Conservation (phyloP, 2,113 vertebrate species). For the Carlito syrichta region DNA sequence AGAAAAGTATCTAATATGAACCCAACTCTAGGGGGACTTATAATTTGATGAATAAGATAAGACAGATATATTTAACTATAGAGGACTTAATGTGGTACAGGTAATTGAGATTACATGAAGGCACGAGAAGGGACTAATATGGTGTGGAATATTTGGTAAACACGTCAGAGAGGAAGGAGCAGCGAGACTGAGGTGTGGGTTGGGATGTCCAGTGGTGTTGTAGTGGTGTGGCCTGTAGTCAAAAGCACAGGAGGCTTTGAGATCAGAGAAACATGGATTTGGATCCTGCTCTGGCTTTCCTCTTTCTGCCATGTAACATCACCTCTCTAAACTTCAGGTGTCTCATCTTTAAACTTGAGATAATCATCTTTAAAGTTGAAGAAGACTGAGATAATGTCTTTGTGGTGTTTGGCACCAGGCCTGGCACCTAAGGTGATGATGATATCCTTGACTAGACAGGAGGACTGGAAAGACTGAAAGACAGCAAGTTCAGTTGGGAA, state of each 20-base stretch:
- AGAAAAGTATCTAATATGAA: not conserved
- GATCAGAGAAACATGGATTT: not conserved
- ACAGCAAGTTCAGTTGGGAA: not conserved
- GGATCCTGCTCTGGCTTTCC: not conserved
- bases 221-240: not conserved
- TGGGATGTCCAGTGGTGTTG: not conserved
- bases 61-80: not conserved
- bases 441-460: not conserved
- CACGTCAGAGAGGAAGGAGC: not conserved
- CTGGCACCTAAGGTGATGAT: not conserved
- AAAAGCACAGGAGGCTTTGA: not conserved
- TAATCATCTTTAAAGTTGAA: not conserved
- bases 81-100: not conserved
- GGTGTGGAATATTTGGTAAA: not conserved
- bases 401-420: not conserved
- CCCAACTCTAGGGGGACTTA: not conserved
- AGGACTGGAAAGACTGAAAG: not conserved
- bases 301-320: not conserved
- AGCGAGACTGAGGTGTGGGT: not conserved
- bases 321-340: not conserved
- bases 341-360: not conserved
- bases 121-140: not conserved
- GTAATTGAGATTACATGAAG: not conserved
- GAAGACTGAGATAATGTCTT: not conserved
- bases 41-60: not conserved